Base-by-base conservation (phyloP, 2,797 vertebrate species). In the Crocodylus rhombifer region DNA sequence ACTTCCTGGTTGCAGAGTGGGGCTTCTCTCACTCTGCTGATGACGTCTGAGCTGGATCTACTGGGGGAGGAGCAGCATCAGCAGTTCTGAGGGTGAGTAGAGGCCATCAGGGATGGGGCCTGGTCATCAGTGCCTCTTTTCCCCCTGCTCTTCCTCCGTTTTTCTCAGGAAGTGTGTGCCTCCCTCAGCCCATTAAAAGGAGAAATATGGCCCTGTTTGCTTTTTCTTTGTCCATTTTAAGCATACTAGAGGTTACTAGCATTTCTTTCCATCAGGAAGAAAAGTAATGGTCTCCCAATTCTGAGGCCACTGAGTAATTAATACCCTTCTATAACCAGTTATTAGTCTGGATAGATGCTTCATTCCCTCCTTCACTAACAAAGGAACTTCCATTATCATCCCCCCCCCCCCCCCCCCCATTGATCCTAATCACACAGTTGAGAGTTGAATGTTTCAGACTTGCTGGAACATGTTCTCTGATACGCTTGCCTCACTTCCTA, bases 11-110 rank as follows among this genome's bases (percentile, higher is more conserved):
- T 93, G 86, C 95, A 93, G 90, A 88, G 96, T 96, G 97, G 96
- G 95, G 75, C 75, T 94, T 96, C 89, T 94, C 95, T 80, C 96
- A 80, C 95, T 88, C 76, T 96, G 95, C 76, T 96, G 91, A 93
- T 93, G 95, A n/a, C 96, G 93, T 80, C 82, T 81, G 64, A 88
- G 91, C 77, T 91, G 93, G 77, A 96, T 56, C 93, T 80, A 77
- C 90, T 89, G 90, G 2, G 2, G 93, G 89, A 97, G 94, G 93
- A 96, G 96, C 94, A 96, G 75, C 93, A 93, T 91, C 92, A 86
- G 85, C 89, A 82, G 0, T 95, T 94, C 88, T 67, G 42, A 36
- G 11, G 97, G 97, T 97, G 96, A 97, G 97, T 97, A 96, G 95
- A 96, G 96, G 95, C 89, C 63, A 7, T 42, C 77, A 89, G 90